A percentile compares a stretch with the other conserved stretches of the same genome.
phyloP scores from a whole-genome alignment of 2,888 invertebrate genomes.

The Hymenopus coronatus region DNA sequence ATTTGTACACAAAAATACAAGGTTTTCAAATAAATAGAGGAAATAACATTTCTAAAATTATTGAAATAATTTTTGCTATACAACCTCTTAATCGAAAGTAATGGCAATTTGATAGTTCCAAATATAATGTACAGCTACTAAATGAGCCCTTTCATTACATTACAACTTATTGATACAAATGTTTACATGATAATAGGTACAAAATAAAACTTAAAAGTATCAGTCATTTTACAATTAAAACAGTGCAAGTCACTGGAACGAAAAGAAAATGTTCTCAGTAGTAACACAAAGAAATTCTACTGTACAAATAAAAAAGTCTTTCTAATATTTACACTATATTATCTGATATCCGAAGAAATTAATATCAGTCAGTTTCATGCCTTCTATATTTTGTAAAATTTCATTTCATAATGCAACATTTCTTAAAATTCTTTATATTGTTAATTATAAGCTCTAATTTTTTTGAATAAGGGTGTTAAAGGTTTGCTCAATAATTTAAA shows the following conservation, averaged over 20 bases:
- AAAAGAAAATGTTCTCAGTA: not conserved
- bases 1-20: not conserved
- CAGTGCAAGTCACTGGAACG: not conserved
- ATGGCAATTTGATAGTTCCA: not conserved
- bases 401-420: not conserved
- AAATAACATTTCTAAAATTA: not conserved
- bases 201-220: not conserved
- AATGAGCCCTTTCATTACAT: not conserved
- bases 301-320: not conserved
- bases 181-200: not conserved
- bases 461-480: not conserved
- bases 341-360: not conserved
- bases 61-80: not conserved
- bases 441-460: not conserved
- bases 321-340: not conserved
- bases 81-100: not conserved
- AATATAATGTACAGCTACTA: not conserved
- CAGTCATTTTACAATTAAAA: not conserved
- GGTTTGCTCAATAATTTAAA: not conserved
- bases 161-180: not conserved
- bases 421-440: not conserved
- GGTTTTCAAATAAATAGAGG: not conserved
- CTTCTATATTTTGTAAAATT: not conserved
- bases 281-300: not conserved
- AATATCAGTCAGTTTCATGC: not conserved